Evolutionary conservation across 2,113 vertebrate species (phyloP), one percentile per base, ranked within the genome.

Genomic region (Chunga burmeisteri): DNA sequence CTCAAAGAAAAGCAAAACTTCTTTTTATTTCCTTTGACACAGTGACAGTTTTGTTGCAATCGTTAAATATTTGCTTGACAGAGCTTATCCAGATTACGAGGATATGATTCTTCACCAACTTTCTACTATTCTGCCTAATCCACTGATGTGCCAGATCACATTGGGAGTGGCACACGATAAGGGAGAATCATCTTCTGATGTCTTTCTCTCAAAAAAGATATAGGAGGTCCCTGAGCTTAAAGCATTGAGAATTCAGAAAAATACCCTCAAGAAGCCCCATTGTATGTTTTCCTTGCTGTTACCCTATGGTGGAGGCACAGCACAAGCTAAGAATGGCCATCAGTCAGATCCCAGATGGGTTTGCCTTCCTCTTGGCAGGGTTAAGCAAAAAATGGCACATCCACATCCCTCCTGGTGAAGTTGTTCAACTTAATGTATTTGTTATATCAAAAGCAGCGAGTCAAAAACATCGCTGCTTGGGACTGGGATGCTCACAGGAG

Each of bases 261-360:
- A 67, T 11, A 13, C 1, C 0, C 8, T 53, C 38, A 6, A 27
- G 34, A 70, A 82, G 5, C 36, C 44, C 38, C 22, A 14, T 0
- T 29, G 3, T 6, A 2, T 21, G 3, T 40, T 87, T 71, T 66
- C 11, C 47, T 14, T 61, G 22, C 3, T 53, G 7, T 27, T 49
- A 53, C 19, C 36, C 38, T n/a, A 4, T 1, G 11, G 16, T 10
- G 30, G 18, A 78, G 19, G 36, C 36, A 53, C 25, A 49, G 53
- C 22, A 65, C 30, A 40, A 42, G n/a, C 11, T 30, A 50, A 27
- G 66, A 90, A 58, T 3, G 7, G 29, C 10, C 8, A 12, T 34
- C 3, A 0, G 5, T 18, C 47, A 44, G 13, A 81, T 40, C 16
- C 40, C 53, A 56, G 58, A 50, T 18, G 13, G 14, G 16, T 40